Percentiles rank a stretch among this genome's conserved stretches.
Evolutionary conservation across 2,113 vertebrate genomes (phyloP).

Genomic region (Sprattus sprattus): DNA sequence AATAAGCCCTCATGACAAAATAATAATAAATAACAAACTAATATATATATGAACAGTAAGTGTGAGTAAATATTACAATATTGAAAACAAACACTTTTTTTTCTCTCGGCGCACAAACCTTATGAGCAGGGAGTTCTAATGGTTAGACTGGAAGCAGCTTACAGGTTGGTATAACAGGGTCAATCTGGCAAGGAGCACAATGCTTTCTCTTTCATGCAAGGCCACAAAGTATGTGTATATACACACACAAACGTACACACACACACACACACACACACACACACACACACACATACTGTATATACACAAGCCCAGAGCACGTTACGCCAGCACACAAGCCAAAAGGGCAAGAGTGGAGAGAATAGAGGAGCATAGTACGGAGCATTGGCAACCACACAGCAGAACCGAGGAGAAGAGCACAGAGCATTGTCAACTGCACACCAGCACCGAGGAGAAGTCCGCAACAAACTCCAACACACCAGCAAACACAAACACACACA

Average conservation of each 20-base stretch:
- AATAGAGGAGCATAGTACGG: not conserved
- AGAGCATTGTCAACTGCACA: not conserved
- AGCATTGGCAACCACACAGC: not conserved
- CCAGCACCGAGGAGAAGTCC: not conserved
- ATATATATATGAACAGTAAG: not conserved
- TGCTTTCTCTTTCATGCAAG: slow-evolving; percentile 9
- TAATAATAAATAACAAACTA: not conserved
- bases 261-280: not conserved
- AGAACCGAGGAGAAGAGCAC: not conserved
- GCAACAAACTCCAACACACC: not conserved
- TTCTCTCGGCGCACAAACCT: slow-evolving; percentile 2
- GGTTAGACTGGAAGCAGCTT: slow-evolving; percentile 9
- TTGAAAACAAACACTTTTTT: not conserved
- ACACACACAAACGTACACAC: not conserved
- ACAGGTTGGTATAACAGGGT: not conserved
- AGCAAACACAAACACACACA: not conserved
- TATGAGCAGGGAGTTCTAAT: not conserved
- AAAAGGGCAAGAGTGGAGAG: not conserved
- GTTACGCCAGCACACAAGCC: not conserved
- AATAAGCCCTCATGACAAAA: too few relatives aligned
- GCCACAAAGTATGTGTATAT: not conserved
- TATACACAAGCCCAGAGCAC: not conserved
- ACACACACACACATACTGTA: not conserved
- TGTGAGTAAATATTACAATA: not conserved
- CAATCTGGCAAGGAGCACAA: not conserved